Percentiles rank a stretch among this genome's conserved stretches.
These are phyloP conservation scores for Synergus itoensis DNA, from an alignment of 2,888 invertebrate species.

Conservation along the genomic window DNA sequence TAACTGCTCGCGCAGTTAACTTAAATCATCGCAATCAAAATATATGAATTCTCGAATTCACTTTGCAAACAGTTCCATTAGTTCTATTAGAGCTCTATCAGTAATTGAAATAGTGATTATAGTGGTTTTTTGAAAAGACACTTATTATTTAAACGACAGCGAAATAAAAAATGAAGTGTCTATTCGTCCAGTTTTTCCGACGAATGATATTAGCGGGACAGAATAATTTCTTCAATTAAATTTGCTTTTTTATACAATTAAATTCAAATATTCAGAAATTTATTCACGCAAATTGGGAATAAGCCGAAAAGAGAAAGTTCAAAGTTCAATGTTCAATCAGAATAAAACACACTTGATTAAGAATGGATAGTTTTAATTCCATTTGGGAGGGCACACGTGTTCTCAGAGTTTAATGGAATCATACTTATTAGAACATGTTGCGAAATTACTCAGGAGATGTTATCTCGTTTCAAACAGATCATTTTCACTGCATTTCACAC, in stretches of 20 bases:
- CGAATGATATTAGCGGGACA: too few species aligned
- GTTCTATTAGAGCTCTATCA: constrained; percentile 22
- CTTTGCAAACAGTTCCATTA: constrained; percentile 26
- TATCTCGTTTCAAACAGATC: not conserved
- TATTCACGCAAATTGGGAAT: too few species aligned
- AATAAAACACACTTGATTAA: not conserved
- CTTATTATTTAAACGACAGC: constrained; percentile 13
- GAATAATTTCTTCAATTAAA: too few species aligned
- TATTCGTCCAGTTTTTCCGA: too few species aligned
- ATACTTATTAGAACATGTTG: not conserved
- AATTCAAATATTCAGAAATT: too few species aligned
- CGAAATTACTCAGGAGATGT: not conserved
- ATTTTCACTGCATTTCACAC: not conserved
- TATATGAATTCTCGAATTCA: constrained; percentile 8
- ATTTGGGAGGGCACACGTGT: not conserved
- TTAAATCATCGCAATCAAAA: constrained; percentile 18
- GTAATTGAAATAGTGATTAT: constrained; percentile 16
- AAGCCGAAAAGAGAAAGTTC: too few species aligned
- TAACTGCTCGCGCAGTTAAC: not conserved
- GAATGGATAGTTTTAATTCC: not conserved
- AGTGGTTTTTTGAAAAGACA: constrained; percentile 9
- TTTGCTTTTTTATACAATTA: too few species aligned
- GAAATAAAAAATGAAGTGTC: too few species aligned
- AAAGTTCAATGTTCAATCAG: not conserved
- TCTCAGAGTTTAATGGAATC: not conserved